phyloP scores from a whole-genome alignment of 1,140 invertebrate genomes.

The Theocolax elegans region DNA sequence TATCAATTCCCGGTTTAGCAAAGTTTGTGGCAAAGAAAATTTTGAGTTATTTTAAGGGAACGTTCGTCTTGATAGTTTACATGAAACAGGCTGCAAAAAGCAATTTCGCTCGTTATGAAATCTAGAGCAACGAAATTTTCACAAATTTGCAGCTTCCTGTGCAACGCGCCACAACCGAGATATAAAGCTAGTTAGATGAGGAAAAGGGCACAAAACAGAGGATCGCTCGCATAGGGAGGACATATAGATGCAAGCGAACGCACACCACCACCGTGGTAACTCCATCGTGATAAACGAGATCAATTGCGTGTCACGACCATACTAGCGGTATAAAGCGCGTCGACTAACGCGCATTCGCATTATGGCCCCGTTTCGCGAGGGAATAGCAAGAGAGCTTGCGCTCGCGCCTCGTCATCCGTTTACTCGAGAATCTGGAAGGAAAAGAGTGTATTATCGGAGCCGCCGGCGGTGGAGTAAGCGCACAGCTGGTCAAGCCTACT shows the following conservation, averaged over 20 bases:
- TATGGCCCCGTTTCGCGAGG: background rate
- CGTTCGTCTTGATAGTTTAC: too few species aligned
- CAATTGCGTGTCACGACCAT: slow-evolving; percentile 1
- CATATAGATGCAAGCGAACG: too few species aligned
- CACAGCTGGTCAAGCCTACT: slow-evolving; percentile 24
- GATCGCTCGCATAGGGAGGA: background rate
- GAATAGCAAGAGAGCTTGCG: background rate
- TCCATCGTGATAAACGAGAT: background rate
- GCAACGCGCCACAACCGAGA: too few species aligned
- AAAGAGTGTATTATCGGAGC: slow-evolving; percentile 4
- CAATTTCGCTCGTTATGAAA: slow-evolving; percentile 11
- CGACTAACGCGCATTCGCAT: background rate
- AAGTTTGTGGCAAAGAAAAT: too few species aligned
- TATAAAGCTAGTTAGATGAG: too few species aligned
- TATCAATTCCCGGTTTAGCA: too few species aligned
- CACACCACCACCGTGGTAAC: background rate
- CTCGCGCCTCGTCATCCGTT: background rate
- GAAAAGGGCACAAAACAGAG: slow-evolving; percentile 21
- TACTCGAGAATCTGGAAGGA: background rate
- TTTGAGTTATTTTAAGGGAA: too few species aligned
- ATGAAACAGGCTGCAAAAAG: background rate
- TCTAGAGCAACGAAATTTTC: slow-evolving; percentile 23
- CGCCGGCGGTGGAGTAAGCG: too few species aligned
- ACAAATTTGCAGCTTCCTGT: slow-evolving; percentile 31
- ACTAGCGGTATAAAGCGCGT: background rate